phyloP scores from a whole-genome alignment of 2,113 vertebrate species.

The Hippolais icterina region DNA sequence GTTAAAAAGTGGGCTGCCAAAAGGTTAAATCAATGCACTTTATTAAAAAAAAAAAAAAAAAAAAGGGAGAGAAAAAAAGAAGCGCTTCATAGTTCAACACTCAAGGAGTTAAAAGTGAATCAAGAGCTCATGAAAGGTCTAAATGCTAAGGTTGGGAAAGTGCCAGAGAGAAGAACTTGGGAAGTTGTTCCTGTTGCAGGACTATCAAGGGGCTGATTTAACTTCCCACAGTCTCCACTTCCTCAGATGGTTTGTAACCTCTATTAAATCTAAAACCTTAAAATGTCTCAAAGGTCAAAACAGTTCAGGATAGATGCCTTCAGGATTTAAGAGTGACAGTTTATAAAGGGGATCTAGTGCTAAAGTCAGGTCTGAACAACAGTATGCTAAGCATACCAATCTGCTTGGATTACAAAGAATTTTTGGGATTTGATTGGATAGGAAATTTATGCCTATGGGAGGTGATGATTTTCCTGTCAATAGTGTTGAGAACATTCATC shows the following conservation, averaged over 20 bases:
- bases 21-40: neutral
- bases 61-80: neutral
- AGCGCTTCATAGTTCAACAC: neutral
- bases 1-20: neutral
- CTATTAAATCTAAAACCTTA: slow-evolving; percentile 50
- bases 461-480: neutral
- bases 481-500: neutral
- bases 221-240: neutral
- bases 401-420: neutral
- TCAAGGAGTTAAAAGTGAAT: slow-evolving; percentile 2
- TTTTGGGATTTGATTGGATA: neutral
- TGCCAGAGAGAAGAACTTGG: neutral
- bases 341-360: neutral
- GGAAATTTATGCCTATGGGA: neutral
- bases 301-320: slow-evolving; percentile 9
- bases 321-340: neutral
- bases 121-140: slow-evolving; percentile 11
- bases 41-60: neutral
- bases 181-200: neutral
- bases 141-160: neutral
- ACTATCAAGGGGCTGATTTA: slow-evolving; percentile 44
- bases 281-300: slow-evolving; percentile 44
- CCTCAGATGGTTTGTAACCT: slow-evolving; percentile 21
- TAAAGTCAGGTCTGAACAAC: slow-evolving; percentile 11
- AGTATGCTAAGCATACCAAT: neutral